A percentile compares a stretch with the other conserved stretches of the same genome.
Conservation (phyloP, 2,113 vertebrate species). For the Ochotona princeps region DNA sequence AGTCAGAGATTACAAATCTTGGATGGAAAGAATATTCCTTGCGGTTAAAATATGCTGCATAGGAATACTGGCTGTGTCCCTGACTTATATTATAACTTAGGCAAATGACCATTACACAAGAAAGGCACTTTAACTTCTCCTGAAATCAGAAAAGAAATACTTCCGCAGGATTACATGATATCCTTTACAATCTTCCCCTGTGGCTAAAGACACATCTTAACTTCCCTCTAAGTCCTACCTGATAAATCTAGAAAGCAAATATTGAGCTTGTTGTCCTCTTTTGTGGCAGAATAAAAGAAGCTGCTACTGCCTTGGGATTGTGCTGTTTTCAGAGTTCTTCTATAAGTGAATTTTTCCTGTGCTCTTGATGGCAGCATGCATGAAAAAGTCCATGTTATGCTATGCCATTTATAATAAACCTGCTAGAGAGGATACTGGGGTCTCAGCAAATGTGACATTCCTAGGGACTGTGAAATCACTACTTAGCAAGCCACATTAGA, state of each 20-base stretch:
- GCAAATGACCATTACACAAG: neutral
- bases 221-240: neutral
- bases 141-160: constrained; percentile 3
- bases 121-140: neutral
- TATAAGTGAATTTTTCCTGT: neutral
- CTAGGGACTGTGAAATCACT: neutral
- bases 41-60: neutral
- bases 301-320: neutral
- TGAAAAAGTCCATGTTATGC: neutral
- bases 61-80: neutral
- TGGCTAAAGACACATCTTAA: neutral
- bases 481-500: neutral
- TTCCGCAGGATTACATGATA: neutral
- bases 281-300: neutral
- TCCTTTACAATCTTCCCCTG: neutral
- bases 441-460: neutral
- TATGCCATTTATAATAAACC: neutral
- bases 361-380: neutral
- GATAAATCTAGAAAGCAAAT: neutral
- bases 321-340: neutral
- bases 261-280: neutral
- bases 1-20: neutral
- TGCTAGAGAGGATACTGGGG: neutral
- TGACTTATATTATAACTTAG: neutral
- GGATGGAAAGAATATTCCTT: neutral